Conservation (phyloP, 2,113 vertebrate genomes). For the Brachyistius frenatus region DNA sequence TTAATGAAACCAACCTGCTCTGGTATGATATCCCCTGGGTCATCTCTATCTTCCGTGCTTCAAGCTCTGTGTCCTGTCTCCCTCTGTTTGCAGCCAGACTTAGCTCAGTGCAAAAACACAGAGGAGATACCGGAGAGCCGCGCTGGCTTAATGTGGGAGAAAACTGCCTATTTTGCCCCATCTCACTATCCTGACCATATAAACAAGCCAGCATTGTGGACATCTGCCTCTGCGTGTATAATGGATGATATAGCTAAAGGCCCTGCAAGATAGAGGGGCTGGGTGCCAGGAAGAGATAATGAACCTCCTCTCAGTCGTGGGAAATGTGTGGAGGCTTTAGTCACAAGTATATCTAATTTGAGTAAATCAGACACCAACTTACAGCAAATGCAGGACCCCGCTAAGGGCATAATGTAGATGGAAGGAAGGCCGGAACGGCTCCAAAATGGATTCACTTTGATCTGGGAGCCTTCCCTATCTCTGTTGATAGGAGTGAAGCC, state of each 20-base stretch:
- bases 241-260: slow-evolving; percentile 81
- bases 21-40: slow-evolving; percentile 73
- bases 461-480: slow-evolving; percentile 44
- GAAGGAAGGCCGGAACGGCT: slow-evolving; percentile 19
- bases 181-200: slow-evolving; percentile 59
- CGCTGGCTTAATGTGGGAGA: slow-evolving; percentile 52
- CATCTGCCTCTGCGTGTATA: slow-evolving; percentile 80
- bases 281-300: slow-evolving; percentile 80
- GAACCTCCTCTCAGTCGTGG: slow-evolving; percentile 69
- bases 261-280: slow-evolving; percentile 68
- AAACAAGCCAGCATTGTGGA: slow-evolving; percentile 80
- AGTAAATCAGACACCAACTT: slow-evolving; percentile 62
- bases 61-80: slow-evolving; percentile 59
- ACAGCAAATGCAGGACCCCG: slow-evolving; percentile 47
- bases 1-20: slow-evolving; percentile 77
- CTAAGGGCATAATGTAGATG: slow-evolving; percentile 30
- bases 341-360: slow-evolving; percentile 77
- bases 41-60: slow-evolving; percentile 64
- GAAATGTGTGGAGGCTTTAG: slow-evolving; percentile 73
- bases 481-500: slow-evolving; percentile 18
- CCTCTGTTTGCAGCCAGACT: slow-evolving; percentile 52
- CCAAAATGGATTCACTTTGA: slow-evolving; percentile 61
- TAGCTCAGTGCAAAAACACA: slow-evolving; percentile 52
- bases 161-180: slow-evolving; percentile 60
- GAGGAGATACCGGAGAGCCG: slow-evolving; percentile 43